Percentiles rank a stretch among this genome's conserved stretches.
Evolutionary conservation across 2,113 vertebrate genomes (phyloP).

Genomic region (Nothobranchius kuhntae): DNA sequence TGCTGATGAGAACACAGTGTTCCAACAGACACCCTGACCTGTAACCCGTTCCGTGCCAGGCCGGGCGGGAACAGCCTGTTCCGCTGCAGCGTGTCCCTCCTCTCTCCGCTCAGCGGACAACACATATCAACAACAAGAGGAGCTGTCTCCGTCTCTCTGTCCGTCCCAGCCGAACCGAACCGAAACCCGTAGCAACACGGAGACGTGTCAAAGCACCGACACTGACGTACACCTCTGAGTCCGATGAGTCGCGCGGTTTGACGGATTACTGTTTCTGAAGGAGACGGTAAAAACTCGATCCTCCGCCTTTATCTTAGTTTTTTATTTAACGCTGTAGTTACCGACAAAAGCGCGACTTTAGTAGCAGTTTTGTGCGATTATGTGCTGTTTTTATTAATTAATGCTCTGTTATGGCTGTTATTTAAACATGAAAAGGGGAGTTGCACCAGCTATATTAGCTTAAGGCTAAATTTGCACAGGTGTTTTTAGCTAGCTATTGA

Average conservation of each 20-base stretch:
- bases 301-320: background rate
- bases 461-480: too few relatives aligned
- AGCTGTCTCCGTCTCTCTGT: slow-evolving; percentile 10
- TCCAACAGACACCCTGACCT: slow-evolving; percentile 84
- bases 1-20: slow-evolving; percentile 85
- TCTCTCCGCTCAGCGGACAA: slow-evolving; percentile 61
- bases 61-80: slow-evolving; percentile 78
- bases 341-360: too few relatives aligned
- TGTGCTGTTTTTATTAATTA: too few relatives aligned
- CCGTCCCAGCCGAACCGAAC: slow-evolving; percentile 3
- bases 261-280: slow-evolving; percentile 33
- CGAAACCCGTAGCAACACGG: too few relatives aligned
- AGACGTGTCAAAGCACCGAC: slow-evolving; percentile 33
- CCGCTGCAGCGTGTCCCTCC: slow-evolving; percentile 70
- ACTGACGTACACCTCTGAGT: slow-evolving; percentile 26
- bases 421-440: too few relatives aligned
- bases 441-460: too few relatives aligned
- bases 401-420: too few relatives aligned
- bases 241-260: slow-evolving; percentile 41
- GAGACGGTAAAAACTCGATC: slow-evolving; percentile 14
- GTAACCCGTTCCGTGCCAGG: slow-evolving; percentile 82
- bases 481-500: too few relatives aligned
- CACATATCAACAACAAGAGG: slow-evolving; percentile 47
- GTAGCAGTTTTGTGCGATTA: too few relatives aligned
- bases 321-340: background rate